phyloP scores from a whole-genome alignment of 2,797 vertebrate species.

The Geotrypetes seraphini region DNA sequence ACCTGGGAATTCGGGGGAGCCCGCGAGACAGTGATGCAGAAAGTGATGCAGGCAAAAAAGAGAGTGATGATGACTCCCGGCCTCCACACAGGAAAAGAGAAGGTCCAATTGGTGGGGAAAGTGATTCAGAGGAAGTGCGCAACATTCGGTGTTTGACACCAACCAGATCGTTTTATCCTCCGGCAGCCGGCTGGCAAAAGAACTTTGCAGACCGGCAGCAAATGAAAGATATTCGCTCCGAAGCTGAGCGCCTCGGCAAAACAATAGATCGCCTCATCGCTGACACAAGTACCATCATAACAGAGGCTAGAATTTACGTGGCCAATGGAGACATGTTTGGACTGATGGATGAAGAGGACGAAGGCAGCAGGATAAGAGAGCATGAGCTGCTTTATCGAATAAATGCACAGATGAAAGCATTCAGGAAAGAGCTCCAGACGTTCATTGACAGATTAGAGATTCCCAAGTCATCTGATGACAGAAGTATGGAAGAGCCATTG shows the following conservation, averaged over 20 bases:
- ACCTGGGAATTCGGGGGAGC: conserved; percentile 84
- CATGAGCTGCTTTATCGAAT: conserved; percentile 95
- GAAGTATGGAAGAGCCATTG: conserved; percentile 81
- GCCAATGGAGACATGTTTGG: conserved; percentile 89
- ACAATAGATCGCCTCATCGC: conserved; percentile 92
- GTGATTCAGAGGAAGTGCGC: conserved; percentile 89
- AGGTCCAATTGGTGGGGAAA: conserved; percentile 92
- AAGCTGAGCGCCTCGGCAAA: conserved; percentile 89
- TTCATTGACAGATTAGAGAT: conserved; percentile 95
- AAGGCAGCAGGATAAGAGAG: conserved; percentile 89
- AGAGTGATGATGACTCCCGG: conserved; percentile 79
- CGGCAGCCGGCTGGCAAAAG: conserved; percentile 76
- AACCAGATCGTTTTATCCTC: conserved; percentile 77
- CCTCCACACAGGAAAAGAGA: conserved; percentile 93
- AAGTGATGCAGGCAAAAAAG: conserved; percentile 85
- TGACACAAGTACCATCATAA: conserved; percentile 94
- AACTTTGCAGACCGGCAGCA: conserved; percentile 93
- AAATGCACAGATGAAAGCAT: conserved; percentile 96
- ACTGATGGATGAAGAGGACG: conserved; percentile 87
- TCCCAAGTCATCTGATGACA: conserved; percentile 81
- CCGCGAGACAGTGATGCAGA: conserved; percentile 91
- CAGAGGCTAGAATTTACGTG: conserved; percentile 86
- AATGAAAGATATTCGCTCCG: conserved; percentile 92
- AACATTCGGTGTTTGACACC: conserved; percentile 92
- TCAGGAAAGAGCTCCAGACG: conserved; percentile 91